Base-by-base conservation (phyloP, 1,140 invertebrate genomes). In the Pomacea maculata region DNA sequence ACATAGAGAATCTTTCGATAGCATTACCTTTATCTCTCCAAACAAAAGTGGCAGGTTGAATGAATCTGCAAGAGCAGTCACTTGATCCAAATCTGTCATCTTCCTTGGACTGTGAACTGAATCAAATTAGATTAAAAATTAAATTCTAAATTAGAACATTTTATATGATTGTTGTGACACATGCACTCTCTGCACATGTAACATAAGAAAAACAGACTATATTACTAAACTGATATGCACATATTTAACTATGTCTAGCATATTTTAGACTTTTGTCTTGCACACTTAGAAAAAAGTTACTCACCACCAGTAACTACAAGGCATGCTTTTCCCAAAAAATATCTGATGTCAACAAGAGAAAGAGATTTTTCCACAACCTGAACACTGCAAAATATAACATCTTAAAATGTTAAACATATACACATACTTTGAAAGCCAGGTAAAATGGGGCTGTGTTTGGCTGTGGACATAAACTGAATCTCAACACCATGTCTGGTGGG, bases 301-400 rank as follows among this genome's bases (percentile, higher is more conserved):
- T 45, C 54, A 81, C 80, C 80, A 61, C 68, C 70, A 29, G 65
- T 79, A 19, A 79, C 77, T 19, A 82, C 52, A 12, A 82, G 72
- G 54, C 76, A 82, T 14, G 77, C 70, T 29, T 76, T 63, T 19
- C 81, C 81, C 45, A 82, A 70, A 55, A 82, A 82, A 52, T 82
- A 82, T 57, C 19, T 72, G 67, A 82, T 71, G 54, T 79, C 81
- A 17, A 82, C 76, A 4, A 65, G 21, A 25, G 71, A 64, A 10
- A 82, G 74, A 25, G 75, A 72, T 54, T 73, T 73, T 61, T 82
- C 80, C 14, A 82, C 76, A 25, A 82, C 76, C 34, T 78, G 68
- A 34, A 82, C 74, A 55, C 80, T 82, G 74, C 5, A 68, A 65
- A 77, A 77, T 12, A 29, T 8, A 45, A 75, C 19, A 61, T 75